Percentiles rank a stretch among this genome's conserved stretches.
phyloP scores from a whole-genome alignment of 2,888 invertebrate species.

The Caenorhabditis macrosperma region DNA sequence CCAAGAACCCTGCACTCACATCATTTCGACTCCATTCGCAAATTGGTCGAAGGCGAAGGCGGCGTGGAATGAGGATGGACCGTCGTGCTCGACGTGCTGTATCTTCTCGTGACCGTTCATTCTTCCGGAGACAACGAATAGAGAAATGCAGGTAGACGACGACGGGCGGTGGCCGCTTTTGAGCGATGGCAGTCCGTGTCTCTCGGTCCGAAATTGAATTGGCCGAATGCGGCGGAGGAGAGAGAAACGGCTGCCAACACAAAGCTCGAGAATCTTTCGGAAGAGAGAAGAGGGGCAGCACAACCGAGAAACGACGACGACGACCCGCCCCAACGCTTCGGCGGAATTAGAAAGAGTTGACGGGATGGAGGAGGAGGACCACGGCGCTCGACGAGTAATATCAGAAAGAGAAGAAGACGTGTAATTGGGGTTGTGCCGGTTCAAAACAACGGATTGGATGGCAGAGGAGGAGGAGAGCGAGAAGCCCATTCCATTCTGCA shows the following conservation, averaged over 20 bases:
- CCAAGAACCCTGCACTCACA: conserved; percentile 19
- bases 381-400: conserved; percentile 11
- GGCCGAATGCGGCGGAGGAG: conserved; percentile 16
- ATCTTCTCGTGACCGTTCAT: conserved; percentile 3
- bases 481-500: conserved; percentile 7
- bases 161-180: neutral
- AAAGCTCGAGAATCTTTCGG: conserved; percentile 14
- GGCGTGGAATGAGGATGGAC: conserved; percentile 23
- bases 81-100: neutral
- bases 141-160: neutral
- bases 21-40: conserved; percentile 45
- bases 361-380: neutral
- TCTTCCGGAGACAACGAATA: neutral
- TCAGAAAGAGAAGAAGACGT: conserved; percentile 8
- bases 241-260: conserved; percentile 8
- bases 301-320: conserved; percentile 1
- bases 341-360: conserved; percentile 35
- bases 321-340: conserved; percentile 9
- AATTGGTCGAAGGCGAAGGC: conserved; percentile 42
- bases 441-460: neutral
- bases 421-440: neutral
- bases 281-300: neutral
- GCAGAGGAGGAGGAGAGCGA: neutral
- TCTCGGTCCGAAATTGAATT: conserved; percentile 48
- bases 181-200: neutral